Base-by-base conservation (phyloP, 2,113 vertebrate genomes). In the Labrus mixtus region DNA sequence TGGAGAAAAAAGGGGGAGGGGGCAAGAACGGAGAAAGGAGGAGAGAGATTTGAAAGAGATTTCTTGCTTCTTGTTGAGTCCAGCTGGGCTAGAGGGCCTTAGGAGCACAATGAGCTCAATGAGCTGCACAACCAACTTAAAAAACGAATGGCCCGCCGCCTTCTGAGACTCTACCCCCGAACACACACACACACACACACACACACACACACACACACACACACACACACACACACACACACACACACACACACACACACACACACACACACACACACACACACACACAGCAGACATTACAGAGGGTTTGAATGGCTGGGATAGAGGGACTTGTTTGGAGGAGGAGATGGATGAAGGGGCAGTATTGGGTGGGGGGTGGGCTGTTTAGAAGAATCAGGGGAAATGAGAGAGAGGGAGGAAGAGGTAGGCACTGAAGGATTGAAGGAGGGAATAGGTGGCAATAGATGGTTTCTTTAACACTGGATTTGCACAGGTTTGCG, bases 31-130 rank as follows among this genome's bases (percentile, higher is more conserved):
- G 59, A 56, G 56, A 56, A 61, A 61, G 59, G 73, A 59, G 65
- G 76, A 55, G 72, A 69, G 64, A 43, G 79, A 79, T 78, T 76
- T 85, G 78, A 90, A 87, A 86, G 83, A 50, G 75, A 81, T 78
- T 87, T 85, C 65, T 91, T 84, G 71, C 80, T 89, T 73, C 84
- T 90, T 79, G 86, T 81, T 81, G 89, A 90, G 81, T 88, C 91
- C 91, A 93, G 89, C 91, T 92, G 91, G 88, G 91, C 84, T 58
- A 15, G 68, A 87, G 88, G 84, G 86, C 68, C 81, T 87, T 83
- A 60, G 84, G 77, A 89, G 70, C 67, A 91, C 90, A 91, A 91
- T 89, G 88, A 89, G 86, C 82, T 90, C 91, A 89, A 92, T 91
- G 89, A 92, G 85, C 85, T 87, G 88, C 87, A 88, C 82, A 85